Percentiles rank a stretch among this genome's conserved stretches.
Evolutionary conservation across 1,140 invertebrate species (phyloP).

Genomic region (Mesaphorura yosii): DNA sequence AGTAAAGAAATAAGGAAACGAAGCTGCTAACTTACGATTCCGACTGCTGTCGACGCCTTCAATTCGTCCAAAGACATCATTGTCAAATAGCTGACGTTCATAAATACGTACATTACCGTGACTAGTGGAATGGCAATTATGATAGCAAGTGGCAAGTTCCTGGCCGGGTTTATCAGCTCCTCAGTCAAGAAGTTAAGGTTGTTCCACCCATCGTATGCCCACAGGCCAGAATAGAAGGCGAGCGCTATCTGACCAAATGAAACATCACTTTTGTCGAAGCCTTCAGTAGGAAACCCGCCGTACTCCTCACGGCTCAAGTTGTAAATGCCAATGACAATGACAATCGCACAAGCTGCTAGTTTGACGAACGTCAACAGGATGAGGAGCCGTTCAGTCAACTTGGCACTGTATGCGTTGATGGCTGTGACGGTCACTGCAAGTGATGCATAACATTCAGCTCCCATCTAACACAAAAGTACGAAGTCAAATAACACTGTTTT

Average conservation of each 20-base stretch:
- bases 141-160: constrained; percentile 62
- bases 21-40: constrained; percentile 51
- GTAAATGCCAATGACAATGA: constrained; percentile 69
- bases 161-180: constrained; percentile 33
- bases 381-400: constrained; percentile 73
- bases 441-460: constrained; percentile 17
- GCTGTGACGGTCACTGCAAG: constrained; percentile 70
- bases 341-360: constrained; percentile 65
- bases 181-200: constrained; percentile 29
- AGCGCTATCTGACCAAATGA: constrained; percentile 61
- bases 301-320: constrained; percentile 56
- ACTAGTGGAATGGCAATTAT: constrained; percentile 80
- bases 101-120: constrained; percentile 72
- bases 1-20: not conserved
- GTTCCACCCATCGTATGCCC: constrained; percentile 80
- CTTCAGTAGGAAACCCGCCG: constrained; percentile 9
- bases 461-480: not conserved
- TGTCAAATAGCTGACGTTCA: constrained; percentile 87
- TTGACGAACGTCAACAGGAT: constrained; percentile 81
- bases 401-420: constrained; percentile 78
- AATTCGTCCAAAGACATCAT: constrained; percentile 69
- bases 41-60: constrained; percentile 66
- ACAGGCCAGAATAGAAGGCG: constrained; percentile 81
- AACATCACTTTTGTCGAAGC: constrained; percentile 48
- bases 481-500: too few species aligned